Conservation (phyloP, 2,113 vertebrate genomes). For the Sinocyclocheilus maitianheensis region DNA sequence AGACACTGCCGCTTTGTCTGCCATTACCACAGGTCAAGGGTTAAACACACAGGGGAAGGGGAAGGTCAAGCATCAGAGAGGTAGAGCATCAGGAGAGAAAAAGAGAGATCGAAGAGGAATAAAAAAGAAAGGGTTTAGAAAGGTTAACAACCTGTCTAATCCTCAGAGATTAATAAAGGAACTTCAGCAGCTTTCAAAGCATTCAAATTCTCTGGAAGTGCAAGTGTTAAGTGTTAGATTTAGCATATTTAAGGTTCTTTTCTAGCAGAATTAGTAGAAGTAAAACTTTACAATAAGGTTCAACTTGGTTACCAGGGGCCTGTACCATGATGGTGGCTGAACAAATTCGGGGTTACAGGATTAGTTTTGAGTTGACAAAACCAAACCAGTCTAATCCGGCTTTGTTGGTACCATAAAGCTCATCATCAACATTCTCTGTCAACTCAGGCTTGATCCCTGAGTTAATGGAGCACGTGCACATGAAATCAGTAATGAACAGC, state of each 20-base stretch:
- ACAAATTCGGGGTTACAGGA: no score
- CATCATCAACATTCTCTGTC: no score
- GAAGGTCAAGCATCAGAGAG: constrained; percentile 54
- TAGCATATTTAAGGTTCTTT: background rate
- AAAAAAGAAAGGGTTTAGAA: constrained; percentile 62
- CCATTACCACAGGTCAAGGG: constrained; percentile 69
- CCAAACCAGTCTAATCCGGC: no score
- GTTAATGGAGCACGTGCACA: no score
- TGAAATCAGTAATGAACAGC: no score
- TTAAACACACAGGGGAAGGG: constrained; percentile 47
- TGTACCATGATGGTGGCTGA: no score
- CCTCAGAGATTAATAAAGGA: background rate
- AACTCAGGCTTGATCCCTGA: no score
- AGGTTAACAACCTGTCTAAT: constrained; percentile 63
- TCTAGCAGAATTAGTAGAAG: background rate
- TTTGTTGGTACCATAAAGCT: no score
- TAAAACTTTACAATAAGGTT: background rate
- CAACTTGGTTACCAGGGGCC: background rate
- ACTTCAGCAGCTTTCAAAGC: background rate
- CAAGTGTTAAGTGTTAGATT: background rate
- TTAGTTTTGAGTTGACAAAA: no score
- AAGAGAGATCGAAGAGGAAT: constrained; percentile 70
- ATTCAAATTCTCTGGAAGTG: background rate
- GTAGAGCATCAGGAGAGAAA: constrained; percentile 68
- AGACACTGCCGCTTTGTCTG: constrained; percentile 92